These are phyloP conservation scores for Conomelus anceps DNA, from an alignment of 2,888 invertebrate species.

Conservation along the genomic window DNA sequence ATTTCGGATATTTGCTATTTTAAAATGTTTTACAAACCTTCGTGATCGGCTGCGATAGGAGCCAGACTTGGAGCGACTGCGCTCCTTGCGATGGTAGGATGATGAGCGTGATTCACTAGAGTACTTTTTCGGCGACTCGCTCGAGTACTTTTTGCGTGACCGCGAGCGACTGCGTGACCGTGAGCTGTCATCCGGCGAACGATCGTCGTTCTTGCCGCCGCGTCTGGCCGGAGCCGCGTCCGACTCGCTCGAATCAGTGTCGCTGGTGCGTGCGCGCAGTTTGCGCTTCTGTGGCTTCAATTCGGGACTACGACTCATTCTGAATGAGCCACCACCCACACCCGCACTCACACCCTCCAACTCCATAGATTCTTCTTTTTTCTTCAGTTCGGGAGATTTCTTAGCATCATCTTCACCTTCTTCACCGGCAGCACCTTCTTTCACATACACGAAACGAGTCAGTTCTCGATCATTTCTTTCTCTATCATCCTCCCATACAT, in stretches of 20 bases:
- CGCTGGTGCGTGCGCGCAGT: conserved; percentile 17
- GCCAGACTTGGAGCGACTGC: conserved; percentile 52
- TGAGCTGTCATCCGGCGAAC: conserved; percentile 8
- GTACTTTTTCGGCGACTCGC: conserved; percentile 29
- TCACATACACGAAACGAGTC: conserved; percentile 38
- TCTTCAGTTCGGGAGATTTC: conserved; percentile 27
- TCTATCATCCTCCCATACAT: conserved; percentile 39
- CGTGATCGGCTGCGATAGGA: conserved; percentile 60
- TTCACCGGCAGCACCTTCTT: conserved; percentile 30
- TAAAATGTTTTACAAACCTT: conserved; percentile 44
- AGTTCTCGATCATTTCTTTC: conserved; percentile 36
- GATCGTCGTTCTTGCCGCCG: conserved; percentile 42
- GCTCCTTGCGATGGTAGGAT: conserved; percentile 28
- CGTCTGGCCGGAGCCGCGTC: conserved; percentile 41
- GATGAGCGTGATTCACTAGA: conserved; percentile 31
- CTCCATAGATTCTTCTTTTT: conserved; percentile 30
- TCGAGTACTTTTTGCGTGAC: conserved; percentile 24
- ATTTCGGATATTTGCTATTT: too few species aligned
- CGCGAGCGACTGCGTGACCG: conserved; percentile 33
- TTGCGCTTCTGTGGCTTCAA: conserved; percentile 22
- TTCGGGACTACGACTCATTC: conserved; percentile 29
- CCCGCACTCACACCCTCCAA: conserved; percentile 13
- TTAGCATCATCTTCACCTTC: background rate
- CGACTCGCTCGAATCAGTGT: conserved; percentile 15
- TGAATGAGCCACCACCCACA: conserved; percentile 29